Percentiles rank a stretch among this genome's conserved stretches.
These are phyloP conservation scores for Euglossa dilemma DNA, from an alignment of 1,140 invertebrate species.

Conservation along the genomic window DNA sequence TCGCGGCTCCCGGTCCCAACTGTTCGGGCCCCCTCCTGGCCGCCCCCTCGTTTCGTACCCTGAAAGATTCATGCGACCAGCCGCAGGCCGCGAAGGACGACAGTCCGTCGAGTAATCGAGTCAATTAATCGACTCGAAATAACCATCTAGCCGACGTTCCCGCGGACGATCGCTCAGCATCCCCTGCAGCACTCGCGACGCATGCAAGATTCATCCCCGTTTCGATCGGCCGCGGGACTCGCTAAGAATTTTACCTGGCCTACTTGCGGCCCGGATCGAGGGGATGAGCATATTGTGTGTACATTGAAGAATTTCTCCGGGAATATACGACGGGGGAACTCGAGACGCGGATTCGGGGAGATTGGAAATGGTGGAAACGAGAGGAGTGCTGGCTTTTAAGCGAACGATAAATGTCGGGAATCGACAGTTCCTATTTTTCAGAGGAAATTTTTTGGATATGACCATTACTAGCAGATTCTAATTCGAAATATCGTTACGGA, in stretches of 20 bases:
- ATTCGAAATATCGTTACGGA: no score
- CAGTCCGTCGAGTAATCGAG: conserved; percentile 53
- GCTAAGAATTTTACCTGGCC: conserved; percentile 5
- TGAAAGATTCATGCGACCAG: conserved; percentile 55
- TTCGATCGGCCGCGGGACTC: conserved; percentile 1
- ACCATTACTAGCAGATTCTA: no score
- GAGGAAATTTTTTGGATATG: no score
- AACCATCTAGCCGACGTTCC: conserved; percentile 32
- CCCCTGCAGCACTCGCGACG: neutral
- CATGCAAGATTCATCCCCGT: neutral
- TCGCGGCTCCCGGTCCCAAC: conserved; percentile 60
- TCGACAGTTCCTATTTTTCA: no score
- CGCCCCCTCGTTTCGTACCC: neutral
- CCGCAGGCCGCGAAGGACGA: neutral
- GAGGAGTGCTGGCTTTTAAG: neutral
- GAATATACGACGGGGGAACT: neutral
- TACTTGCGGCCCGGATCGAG: neutral
- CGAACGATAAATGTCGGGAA: neutral
- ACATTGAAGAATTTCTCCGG: neutral
- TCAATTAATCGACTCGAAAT: conserved; percentile 65
- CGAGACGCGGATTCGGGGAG: neutral
- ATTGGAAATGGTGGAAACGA: neutral
- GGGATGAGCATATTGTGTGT: neutral
- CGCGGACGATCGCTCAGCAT: neutral
- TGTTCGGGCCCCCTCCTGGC: neutral